Evolutionary conservation across 1,140 invertebrate species (phyloP), one percentile per base, ranked within the genome.

Genomic region (Arion vulgaris): DNA sequence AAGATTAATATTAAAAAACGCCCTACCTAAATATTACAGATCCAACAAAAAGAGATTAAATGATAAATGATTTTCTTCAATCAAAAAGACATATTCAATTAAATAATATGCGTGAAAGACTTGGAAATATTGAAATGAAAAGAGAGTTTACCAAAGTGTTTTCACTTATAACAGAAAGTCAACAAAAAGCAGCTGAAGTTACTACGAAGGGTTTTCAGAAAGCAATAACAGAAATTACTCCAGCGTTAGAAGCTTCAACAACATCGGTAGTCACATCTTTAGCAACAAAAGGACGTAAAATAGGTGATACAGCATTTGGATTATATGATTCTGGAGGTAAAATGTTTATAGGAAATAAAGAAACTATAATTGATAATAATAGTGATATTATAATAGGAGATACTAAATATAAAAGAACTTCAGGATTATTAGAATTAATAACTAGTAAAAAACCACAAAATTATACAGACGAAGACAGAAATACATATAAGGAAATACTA

Each of bases 61-160:
- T 73, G 23, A 23, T 73, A 1, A 41, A 73, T 41, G 26, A 49
- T 15, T 73, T 39, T 39, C n/a, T 39, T 32, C 5, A 73, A 49
- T 41, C 1, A 73, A 49, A 73, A 49, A 73, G 36, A 73, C n/a
- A 73, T 49, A 32, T 66, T 66, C 62, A 66, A 28, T 66, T 66
- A 66, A 66, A 32, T 66, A 66, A 66, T 66, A 7, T 66, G n/a
- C 39, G 71, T 41, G 71, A 73, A 26, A 73, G 71, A 73, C 2
- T 41, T 26, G 15, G 71, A 39, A 38, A 73, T 39, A 73, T 39
- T 41, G 71, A 73, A 49, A 73, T 39, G 41, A 49, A 73, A 49
- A 39, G 71, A 73, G 71, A 73, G 36, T 9, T 41, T 1, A 28
- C 19, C 2, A 73, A 49, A 73, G 38, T 41, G 38, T 66, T 66